Evolutionary conservation across 2,888 invertebrate genomes (phyloP).

Genomic region (Leptinotarsa juncta): DNA sequence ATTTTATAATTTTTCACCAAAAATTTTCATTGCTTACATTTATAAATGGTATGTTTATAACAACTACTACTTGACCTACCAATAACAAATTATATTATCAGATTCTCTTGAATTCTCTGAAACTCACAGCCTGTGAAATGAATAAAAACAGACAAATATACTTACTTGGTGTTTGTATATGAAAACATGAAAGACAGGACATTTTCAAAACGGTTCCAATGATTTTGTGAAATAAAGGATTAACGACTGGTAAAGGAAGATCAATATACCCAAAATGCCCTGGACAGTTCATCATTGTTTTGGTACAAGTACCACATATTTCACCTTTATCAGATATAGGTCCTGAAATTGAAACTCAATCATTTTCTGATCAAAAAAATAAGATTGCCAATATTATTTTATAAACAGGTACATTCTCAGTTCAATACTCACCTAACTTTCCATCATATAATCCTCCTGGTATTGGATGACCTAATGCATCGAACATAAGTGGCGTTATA

Average conservation of each 20-base stretch:
- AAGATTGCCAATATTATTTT: background rate
- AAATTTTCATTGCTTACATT: no score
- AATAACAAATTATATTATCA: no score
- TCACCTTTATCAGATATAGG: conserved; percentile 74
- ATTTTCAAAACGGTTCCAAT: conserved; percentile 76
- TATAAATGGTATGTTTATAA: no score
- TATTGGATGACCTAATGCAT: conserved; percentile 83
- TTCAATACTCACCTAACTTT: conserved; percentile 72
- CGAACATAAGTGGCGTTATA: conserved; percentile 82
- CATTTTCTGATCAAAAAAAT: background rate
- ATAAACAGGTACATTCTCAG: background rate
- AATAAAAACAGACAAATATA: background rate
- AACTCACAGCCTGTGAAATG: no score
- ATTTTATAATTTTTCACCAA: no score
- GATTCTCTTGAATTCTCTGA: conserved; percentile 1
- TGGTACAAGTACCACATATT: conserved; percentile 84
- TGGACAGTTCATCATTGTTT: conserved; percentile 76
- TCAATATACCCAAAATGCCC: conserved; percentile 97
- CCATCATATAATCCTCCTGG: conserved; percentile 93
- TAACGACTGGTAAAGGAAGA: conserved; percentile 87
- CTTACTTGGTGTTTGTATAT: conserved; percentile 72
- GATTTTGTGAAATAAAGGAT: conserved; percentile 87
- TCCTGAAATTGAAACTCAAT: conserved; percentile 59
- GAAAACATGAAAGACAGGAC: conserved; percentile 78
- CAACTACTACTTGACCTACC: no score